Evolutionary conservation across 30 jellyfish, hydroid and myxozoan genomes (phyloP).

Genomic region (Aurelia aurita complex sp. Pacific): DNA sequence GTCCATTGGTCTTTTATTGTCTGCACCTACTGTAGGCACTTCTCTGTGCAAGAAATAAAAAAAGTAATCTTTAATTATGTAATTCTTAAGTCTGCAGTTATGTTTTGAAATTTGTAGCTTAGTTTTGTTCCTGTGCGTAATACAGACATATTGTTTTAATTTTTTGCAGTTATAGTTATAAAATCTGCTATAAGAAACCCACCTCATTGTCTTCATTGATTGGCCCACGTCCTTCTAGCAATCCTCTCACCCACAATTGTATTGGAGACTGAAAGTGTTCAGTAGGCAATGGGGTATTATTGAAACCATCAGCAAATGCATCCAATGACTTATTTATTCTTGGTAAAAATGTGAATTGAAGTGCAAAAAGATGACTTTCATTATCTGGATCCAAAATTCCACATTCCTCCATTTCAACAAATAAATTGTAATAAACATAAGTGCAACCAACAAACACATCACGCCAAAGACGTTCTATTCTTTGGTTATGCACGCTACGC

Average conservation of each 20-base stretch:
- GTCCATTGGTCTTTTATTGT: too few relatives aligned
- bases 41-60: too few relatives aligned
- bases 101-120: too few relatives aligned
- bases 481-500: constrained; percentile 31
- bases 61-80: too few relatives aligned
- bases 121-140: too few relatives aligned
- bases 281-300: constrained; percentile 25
- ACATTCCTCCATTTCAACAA: constrained; percentile 46
- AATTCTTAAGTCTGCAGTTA: too few relatives aligned
- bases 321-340: constrained; percentile 6
- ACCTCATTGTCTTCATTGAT: too few relatives aligned
- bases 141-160: too few relatives aligned
- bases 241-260: background rate
- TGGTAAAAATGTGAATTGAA: constrained; percentile 15
- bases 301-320: constrained; percentile 28
- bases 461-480: constrained; percentile 71
- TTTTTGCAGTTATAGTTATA: too few relatives aligned
- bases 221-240: too few relatives aligned
- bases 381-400: constrained; percentile 49
- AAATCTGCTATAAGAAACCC: too few relatives aligned
- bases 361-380: constrained; percentile 6
- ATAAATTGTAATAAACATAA: constrained; percentile 17
- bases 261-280: background rate
- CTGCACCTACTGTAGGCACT: too few relatives aligned
- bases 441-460: constrained; percentile 54